A percentile compares a stretch with the other conserved stretches of the same genome.
These are phyloP conservation scores for Pelobates fuscus DNA, from an alignment of 2,113 vertebrate species.

Conservation along the genomic window DNA sequence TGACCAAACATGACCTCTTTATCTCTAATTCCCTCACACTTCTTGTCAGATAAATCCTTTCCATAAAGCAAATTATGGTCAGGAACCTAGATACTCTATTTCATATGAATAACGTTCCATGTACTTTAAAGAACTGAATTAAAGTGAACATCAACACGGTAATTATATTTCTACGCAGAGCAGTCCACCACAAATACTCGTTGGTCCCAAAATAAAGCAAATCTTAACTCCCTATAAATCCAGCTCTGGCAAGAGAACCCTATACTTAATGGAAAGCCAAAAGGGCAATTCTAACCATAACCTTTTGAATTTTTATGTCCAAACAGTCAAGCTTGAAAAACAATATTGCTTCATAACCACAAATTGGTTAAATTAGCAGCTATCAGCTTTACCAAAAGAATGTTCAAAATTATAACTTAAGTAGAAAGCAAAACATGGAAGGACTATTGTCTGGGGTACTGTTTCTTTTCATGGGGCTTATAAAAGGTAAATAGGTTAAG, in stretches of 20 bases:
- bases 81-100: neutral
- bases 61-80: neutral
- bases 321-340: neutral
- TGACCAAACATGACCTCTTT: no score
- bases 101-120: no score
- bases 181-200: neutral
- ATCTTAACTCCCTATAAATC: neutral
- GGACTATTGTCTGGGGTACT: no score
- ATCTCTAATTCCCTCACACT: no score
- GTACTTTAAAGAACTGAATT: neutral
- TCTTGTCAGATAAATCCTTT: no score
- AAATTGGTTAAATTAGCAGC: conserved; percentile 8
- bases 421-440: no score
- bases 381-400: neutral
- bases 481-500: no score
- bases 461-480: no score
- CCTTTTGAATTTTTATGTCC: neutral
- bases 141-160: neutral
- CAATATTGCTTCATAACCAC: conserved; percentile 14
- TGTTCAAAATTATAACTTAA: no score
- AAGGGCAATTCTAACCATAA: neutral
- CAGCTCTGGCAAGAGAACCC: conserved; percentile 1
- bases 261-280: conserved; percentile 18
- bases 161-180: neutral
- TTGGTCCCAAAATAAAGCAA: neutral